Conservation (phyloP, 1,140 invertebrate genomes). For the Dolichoris vasculosae region DNA sequence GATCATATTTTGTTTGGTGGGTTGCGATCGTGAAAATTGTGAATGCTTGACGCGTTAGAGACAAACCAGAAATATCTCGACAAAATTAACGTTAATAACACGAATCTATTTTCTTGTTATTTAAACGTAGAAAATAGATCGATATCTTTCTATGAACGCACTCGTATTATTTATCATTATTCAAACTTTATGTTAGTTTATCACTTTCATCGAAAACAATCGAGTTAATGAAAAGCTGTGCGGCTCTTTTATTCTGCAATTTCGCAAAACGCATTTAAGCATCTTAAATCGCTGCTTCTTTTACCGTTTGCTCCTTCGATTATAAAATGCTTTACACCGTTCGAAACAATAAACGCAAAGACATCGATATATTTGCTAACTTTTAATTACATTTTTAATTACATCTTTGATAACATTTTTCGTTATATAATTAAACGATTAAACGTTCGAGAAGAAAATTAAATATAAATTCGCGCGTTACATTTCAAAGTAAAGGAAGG, state of each 20-base stretch:
- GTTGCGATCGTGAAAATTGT: neutral
- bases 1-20: slow-evolving; percentile 30
- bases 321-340: neutral
- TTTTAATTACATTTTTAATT: neutral
- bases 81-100: neutral
- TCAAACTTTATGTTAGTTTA: neutral
- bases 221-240: neutral
- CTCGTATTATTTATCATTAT: neutral
- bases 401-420: too few relatives aligned
- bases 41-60: neutral
- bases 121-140: neutral
- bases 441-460: neutral
- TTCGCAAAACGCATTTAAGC: neutral
- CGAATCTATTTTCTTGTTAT: neutral
- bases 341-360: neutral
- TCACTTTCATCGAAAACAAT: slow-evolving; percentile 13
- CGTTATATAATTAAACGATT: too few relatives aligned
- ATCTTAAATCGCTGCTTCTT: neutral
- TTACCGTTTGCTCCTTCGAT: neutral
- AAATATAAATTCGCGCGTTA: neutral
- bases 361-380: neutral
- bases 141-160: neutral
- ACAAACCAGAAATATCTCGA: neutral
- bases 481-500: slow-evolving; percentile 40
- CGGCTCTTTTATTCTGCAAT: neutral